phyloP scores from a whole-genome alignment of 2,113 vertebrate genomes.

The Pavo muticus region DNA sequence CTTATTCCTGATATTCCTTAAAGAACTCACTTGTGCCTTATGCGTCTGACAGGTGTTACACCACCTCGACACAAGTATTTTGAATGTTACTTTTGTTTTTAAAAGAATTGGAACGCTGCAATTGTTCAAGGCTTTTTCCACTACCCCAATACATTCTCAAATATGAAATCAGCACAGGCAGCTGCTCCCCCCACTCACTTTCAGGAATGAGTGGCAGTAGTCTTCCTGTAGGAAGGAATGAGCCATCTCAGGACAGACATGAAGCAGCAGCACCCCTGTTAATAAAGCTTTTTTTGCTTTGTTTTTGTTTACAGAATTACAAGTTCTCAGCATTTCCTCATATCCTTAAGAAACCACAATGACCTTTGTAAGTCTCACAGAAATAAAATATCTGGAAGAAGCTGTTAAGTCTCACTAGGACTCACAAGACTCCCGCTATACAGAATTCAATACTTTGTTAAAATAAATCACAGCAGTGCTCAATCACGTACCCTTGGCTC shows the following conservation, averaged over 20 bases:
- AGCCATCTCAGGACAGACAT: not conserved
- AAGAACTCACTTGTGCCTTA: not conserved
- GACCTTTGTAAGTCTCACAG: not conserved
- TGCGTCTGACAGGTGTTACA: not conserved
- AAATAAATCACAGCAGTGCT: not conserved
- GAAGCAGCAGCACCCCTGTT: not conserved
- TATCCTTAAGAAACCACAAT: not conserved
- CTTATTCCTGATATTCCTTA: not conserved
- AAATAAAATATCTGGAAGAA: not conserved
- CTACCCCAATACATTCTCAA: not conserved
- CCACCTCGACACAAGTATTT: not conserved
- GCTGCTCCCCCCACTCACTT: not conserved
- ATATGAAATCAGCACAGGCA: not conserved
- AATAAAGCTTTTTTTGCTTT: not conserved
- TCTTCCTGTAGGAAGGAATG: not conserved
- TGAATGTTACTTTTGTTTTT: not conserved
- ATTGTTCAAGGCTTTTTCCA: not conserved
- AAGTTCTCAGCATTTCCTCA: not conserved
- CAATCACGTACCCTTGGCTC: not conserved
- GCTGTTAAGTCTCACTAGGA: not conserved
- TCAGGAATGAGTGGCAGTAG: not conserved
- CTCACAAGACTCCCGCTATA: not conserved
- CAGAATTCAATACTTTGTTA: not conserved
- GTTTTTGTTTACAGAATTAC: not conserved
- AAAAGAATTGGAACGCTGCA: not conserved